Base-by-base conservation (phyloP, 2,888 invertebrate species). In the Pammene aurita region DNA sequence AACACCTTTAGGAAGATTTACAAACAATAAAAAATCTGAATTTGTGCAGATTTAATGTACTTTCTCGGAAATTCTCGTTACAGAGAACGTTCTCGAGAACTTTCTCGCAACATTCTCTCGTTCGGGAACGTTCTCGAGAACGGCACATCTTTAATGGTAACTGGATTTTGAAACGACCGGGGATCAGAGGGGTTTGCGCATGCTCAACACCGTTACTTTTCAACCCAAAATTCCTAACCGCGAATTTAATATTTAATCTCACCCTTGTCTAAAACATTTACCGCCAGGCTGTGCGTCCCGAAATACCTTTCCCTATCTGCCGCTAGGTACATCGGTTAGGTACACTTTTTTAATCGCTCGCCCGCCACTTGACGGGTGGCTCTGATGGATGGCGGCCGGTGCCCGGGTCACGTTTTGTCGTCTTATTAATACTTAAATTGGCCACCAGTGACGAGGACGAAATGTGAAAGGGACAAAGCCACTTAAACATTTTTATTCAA, bases 371-470 rank as follows among this genome's bases (percentile, higher is more conserved):
- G 92, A 92, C 90, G 87, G 80, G 84, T 76, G 80, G 79, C 73
- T 78, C 87, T 92, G 92, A 92, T 92, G 90, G 92, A 92, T 92
- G 89, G 82, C 83, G 84, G 79, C 80, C 80, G 76, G 73, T 76
- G 80, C 77, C 77, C 76, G 85, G 88, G 89, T 88, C 91, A 88
- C 88, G 90, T 91, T 91, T 90, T 90, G 92, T 92, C 91, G 89
- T 92, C 91, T 91, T 92, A 91, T 92, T 92, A 92, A 90, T 92
- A 90, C 91, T 87, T 89, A 92, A 91, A 92, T 92, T 91, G 91
- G 90, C 84, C 81, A 83, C 82, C 85, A 79, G 86, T 92, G 92
- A 92, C 90, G 87, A 76, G 78, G 81, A 79, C 80, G 81, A 88
- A 90, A 89, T 80, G 76, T 77, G 76, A 77, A 79, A 71, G 63